Evolutionary conservation across 2,888 invertebrate species (phyloP), one percentile per base, ranked within the genome.

Genomic region (Tortrix viridana): DNA sequence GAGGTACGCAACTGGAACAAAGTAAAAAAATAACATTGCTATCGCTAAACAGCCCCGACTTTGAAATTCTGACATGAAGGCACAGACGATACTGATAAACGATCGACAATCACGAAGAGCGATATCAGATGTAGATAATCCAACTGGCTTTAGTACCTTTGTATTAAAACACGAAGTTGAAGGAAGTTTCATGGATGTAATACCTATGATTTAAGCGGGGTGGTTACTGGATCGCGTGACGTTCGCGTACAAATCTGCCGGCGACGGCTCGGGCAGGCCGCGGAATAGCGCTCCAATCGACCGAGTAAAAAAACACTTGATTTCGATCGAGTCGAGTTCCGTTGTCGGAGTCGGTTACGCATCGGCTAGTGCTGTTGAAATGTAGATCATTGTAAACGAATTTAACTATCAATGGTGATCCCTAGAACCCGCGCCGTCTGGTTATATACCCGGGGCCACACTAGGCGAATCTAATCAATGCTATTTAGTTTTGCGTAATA

Each of bases 191-290:
- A 71, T 83, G 81, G 77, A 84, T 83, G 64, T 68, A 74, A 76
- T 70, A 72, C 71, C 74, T 72, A 74, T 54, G 53, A 50, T 23
- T 16, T 23, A 38, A 49, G 56, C 44, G 37, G 38, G 43, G 23
- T 41, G 48, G 18, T 50, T 48, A 67, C 67, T 74, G 74, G 65
- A 72, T 85, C 73, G 85, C 86, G 84, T 86, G 85, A 81, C 77
- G 73, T 61, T 64, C 62, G 69, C 57, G 58, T 72, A 79, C 80
- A 78, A 81, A 79, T 80, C 76, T 73, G 69, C 68, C 72, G 76
- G 86, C 78, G 84, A 85, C 82, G 84, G 85, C 73, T 82, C 85
- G 74, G 77, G 70, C 77, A 58, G 71, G 68, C 70, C 74, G 80
- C 76, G 72, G 69, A 76, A 76, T 72, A 72, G 74, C 76, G 79